Evolutionary conservation across 2,113 vertebrate species (phyloP).

Genomic region (Thomomys bottae): DNA sequence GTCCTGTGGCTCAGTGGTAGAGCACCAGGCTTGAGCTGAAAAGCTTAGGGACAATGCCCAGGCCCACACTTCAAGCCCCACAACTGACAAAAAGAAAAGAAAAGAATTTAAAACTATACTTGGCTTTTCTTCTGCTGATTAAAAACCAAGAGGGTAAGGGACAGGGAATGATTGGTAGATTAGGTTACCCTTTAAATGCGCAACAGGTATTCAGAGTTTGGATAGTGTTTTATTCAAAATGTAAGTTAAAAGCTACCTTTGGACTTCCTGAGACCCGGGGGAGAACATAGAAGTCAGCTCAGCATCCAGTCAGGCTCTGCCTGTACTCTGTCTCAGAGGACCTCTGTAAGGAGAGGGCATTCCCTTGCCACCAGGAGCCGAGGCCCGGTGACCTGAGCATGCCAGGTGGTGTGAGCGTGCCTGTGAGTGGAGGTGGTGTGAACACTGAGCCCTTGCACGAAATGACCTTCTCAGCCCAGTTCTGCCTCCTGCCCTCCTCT

Average conservation of each 20-base stretch:
- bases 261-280: not conserved
- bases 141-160: not conserved
- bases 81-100: too few relatives aligned
- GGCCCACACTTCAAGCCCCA: too few relatives aligned
- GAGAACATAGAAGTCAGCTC: not conserved
- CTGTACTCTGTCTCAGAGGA: too few relatives aligned
- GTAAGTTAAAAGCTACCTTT: not conserved
- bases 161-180: not conserved
- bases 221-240: not conserved
- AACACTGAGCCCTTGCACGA: not conserved
- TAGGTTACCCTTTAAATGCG: too few relatives aligned
- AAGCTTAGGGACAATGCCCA: too few relatives aligned
- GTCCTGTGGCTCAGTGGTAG: too few relatives aligned
- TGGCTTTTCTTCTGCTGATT: not conserved
- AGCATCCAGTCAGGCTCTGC: too few relatives aligned
- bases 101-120: not conserved
- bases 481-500: not conserved
- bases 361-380: not conserved
- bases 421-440: not conserved
- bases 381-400: too few relatives aligned
- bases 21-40: too few relatives aligned
- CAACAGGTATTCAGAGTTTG: not conserved
- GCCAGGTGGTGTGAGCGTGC: not conserved
- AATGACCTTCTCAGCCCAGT: not conserved
- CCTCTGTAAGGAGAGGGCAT: not conserved